Percentiles rank a stretch among this genome's conserved stretches.
phyloP scores from a whole-genome alignment of 2,888 invertebrate species.

The Steinernema scapterisci region DNA sequence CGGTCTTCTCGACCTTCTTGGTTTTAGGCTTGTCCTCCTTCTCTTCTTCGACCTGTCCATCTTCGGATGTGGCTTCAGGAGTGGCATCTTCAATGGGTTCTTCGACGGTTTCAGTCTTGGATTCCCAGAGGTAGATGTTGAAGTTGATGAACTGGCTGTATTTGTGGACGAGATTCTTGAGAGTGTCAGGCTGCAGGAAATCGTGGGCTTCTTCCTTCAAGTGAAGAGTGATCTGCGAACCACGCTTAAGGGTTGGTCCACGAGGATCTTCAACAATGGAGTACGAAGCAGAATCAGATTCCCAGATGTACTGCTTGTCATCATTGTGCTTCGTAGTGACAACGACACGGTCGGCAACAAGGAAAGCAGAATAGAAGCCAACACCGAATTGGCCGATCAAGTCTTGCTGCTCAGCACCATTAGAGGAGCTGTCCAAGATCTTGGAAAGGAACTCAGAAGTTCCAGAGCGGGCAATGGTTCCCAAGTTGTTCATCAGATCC shows the following conservation, averaged over 20 bases:
- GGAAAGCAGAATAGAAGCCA: slow-evolving; percentile 96
- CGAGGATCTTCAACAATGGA: slow-evolving; percentile 90
- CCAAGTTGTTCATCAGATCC: slow-evolving; percentile 91
- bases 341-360: slow-evolving; percentile 91
- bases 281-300: slow-evolving; percentile 89
- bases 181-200: slow-evolving; percentile 88
- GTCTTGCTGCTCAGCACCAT: slow-evolving; percentile 72
- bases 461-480: slow-evolving; percentile 81
- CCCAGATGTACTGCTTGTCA: slow-evolving; percentile 94
- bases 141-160: slow-evolving; percentile 99
- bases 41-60: slow-evolving; percentile 61
- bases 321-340: slow-evolving; percentile 94
- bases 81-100: slow-evolving; percentile 74
- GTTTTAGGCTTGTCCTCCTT: slow-evolving; percentile 59
- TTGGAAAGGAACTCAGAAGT: slow-evolving; percentile 67
- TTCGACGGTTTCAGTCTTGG: slow-evolving; percentile 79
- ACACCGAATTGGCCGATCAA: slow-evolving; percentile 98
- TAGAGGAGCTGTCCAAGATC: slow-evolving; percentile 61
- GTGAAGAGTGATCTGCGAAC: slow-evolving; percentile 80
- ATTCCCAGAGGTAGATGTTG: slow-evolving; percentile 92
- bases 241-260: slow-evolving; percentile 84
- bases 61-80: slow-evolving; percentile 59
- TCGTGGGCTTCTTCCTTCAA: slow-evolving; percentile 96
- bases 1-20: slow-evolving; percentile 81
- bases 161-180: slow-evolving; percentile 88